Evolutionary conservation across 2,888 invertebrate species (phyloP).

Genomic region (Athalia circularis): DNA sequence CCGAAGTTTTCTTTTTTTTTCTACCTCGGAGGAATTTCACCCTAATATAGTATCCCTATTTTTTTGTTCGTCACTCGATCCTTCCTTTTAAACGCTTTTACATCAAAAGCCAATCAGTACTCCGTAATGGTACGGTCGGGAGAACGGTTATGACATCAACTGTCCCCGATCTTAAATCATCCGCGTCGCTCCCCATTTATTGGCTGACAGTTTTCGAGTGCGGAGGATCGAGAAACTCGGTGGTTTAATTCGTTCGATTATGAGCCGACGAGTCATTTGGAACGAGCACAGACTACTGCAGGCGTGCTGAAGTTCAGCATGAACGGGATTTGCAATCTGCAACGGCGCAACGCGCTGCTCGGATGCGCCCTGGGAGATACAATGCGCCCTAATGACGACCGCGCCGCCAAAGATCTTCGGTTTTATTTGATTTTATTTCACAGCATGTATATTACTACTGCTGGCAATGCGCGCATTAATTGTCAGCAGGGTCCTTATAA

Average conservation of each 20-base stretch:
- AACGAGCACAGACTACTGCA: too few relatives aligned
- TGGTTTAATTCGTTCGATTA: background rate
- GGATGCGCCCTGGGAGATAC: conserved; percentile 42
- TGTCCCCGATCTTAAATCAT: background rate
- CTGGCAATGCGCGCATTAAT: conserved; percentile 24
- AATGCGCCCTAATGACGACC: conserved; percentile 39
- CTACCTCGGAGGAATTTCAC: background rate
- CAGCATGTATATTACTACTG: conserved; percentile 10
- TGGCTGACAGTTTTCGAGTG: too few relatives aligned
- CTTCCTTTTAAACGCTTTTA: conserved; percentile 11
- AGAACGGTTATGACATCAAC: background rate
- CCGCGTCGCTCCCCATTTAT: background rate
- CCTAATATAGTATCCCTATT: background rate
- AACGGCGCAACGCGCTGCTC: conserved; percentile 18
- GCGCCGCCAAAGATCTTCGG: conserved; percentile 37
- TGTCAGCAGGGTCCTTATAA: conserved; percentile 21
- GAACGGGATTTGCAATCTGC: conserved; percentile 34
- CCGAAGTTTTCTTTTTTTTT: background rate
- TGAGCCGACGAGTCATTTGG: conserved; percentile 1
- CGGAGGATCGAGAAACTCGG: too few relatives aligned
- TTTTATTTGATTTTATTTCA: conserved; percentile 42
- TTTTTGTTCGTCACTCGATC: background rate
- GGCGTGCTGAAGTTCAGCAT: background rate
- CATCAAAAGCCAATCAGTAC: conserved; percentile 1
- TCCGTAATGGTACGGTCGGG: background rate